Conservation (phyloP, 2,797 vertebrate species). For the Hozukius guyotensis region DNA sequence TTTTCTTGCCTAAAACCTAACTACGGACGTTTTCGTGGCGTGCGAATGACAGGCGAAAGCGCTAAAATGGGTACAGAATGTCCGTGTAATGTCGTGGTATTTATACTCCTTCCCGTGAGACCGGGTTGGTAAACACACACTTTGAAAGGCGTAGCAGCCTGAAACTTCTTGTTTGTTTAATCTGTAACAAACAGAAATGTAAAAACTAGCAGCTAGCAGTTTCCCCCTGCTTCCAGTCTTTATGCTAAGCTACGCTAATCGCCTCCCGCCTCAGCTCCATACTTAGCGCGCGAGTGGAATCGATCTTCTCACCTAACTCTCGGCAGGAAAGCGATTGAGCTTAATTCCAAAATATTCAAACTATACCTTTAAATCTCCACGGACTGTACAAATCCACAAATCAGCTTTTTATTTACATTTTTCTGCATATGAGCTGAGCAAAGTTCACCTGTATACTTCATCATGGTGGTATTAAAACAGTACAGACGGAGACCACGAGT, state of each 20-base stretch:
- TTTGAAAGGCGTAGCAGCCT: not conserved
- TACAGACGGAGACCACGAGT: slow-evolving; percentile 37
- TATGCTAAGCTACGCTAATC: slow-evolving; percentile 14
- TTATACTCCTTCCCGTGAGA: too few species aligned
- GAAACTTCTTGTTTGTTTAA: not conserved
- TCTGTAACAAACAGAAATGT: not conserved
- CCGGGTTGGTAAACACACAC: not conserved
- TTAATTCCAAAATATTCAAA: not conserved
- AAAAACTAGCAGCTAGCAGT: not conserved
- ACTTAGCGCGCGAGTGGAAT: not conserved
- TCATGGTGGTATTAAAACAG: slow-evolving; percentile 9
- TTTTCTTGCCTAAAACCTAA: too few species aligned
- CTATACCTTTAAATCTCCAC: not conserved
- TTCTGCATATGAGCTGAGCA: slow-evolving; percentile 8
- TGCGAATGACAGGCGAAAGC: too few species aligned
- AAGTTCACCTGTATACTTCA: not conserved
- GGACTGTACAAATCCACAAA: slow-evolving; percentile 14
- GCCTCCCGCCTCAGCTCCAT: not conserved
- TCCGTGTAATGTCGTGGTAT: too few species aligned
- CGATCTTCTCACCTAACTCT: not conserved
- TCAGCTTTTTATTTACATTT: slow-evolving; percentile 23
- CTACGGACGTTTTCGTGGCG: too few species aligned
- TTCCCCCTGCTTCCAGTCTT: not conserved
- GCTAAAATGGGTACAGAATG: too few species aligned
- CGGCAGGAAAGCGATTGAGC: not conserved